A percentile compares a stretch with the other conserved stretches of the same genome.
phyloP scores from a whole-genome alignment of 2,113 vertebrate genomes.

The mouse (Mus musculus) region GRCm39 chr3:48975501-48976000 shows the following conservation, averaged over 20 bases:
- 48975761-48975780: too few species aligned
- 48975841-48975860: background rate
- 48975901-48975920: background rate
- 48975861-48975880: background rate
- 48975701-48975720: too few species aligned
- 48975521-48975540: background rate
- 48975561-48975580: background rate
- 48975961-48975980: background rate
- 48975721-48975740: too few species aligned
- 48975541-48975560: background rate
- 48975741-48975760: too few species aligned
- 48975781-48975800: too few species aligned
- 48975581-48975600: background rate
- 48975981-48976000: background rate
- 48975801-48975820: too few species aligned
- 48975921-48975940: background rate
- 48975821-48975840: too few species aligned
- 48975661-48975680: too few species aligned
- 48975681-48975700: too few species aligned
- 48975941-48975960: background rate
- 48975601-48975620: background rate
- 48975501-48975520: background rate
- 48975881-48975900: background rate
- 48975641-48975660: background rate
- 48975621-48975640: background rate